phyloP scores from a whole-genome alignment of 1,140 invertebrate genomes.

The Macrostomum lignano region DNA sequence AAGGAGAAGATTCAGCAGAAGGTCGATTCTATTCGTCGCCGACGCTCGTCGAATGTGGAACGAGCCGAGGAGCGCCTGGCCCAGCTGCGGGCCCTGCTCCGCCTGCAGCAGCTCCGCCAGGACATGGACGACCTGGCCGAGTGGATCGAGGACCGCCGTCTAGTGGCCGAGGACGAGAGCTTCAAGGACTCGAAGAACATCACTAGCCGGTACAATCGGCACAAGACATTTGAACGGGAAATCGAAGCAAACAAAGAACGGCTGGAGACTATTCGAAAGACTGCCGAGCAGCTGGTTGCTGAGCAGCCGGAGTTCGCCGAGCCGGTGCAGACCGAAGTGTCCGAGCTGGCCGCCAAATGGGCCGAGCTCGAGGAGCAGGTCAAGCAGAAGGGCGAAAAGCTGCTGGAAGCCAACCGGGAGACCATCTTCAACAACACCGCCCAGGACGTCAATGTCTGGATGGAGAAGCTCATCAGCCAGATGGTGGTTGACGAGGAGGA shows the following conservation, averaged over 20 bases:
- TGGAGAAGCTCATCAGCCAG: background rate
- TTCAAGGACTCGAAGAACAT: conserved; percentile 78
- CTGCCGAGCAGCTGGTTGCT: conserved; percentile 6
- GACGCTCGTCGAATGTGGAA: too few relatives aligned
- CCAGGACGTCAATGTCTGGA: background rate
- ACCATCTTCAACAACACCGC: background rate
- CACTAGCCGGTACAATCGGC: conserved; percentile 82
- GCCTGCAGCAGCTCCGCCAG: too few relatives aligned
- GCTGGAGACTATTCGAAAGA: conserved; percentile 19
- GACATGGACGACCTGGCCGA: too few relatives aligned
- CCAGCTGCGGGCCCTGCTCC: too few relatives aligned
- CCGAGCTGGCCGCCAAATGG: conserved; percentile 47
- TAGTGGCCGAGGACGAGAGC: conserved; percentile 77
- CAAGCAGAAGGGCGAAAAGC: conserved; percentile 66
- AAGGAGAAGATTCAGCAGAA: too few relatives aligned
- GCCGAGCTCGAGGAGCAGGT: conserved; percentile 61
- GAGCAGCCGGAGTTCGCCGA: conserved; percentile 6
- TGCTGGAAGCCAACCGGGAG: conserved; percentile 72
- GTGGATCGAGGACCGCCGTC: conserved; percentile 87
- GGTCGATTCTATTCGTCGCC: too few relatives aligned
- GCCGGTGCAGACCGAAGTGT: conserved; percentile 50
- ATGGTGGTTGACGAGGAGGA: conserved; percentile 1
- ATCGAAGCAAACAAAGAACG: conserved; percentile 79
- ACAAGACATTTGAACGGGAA: conserved; percentile 85
- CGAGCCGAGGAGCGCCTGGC: too few relatives aligned